Base-by-base conservation (phyloP, 2,888 invertebrate species). In the Leucophenga montana region DNA sequence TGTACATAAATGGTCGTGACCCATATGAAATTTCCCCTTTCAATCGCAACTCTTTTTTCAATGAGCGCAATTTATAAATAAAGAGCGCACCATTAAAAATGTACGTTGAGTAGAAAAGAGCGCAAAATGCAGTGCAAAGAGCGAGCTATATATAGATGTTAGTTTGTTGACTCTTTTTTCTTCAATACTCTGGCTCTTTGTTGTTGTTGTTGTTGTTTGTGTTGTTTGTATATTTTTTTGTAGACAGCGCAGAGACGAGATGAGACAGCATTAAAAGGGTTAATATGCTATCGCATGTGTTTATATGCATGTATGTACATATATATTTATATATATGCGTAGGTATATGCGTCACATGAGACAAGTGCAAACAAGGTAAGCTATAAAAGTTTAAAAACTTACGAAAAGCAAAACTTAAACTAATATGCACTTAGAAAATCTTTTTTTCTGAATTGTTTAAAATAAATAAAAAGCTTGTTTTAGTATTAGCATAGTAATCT, bases 261-360 rank as follows among this genome's bases (percentile, higher is more conserved):
- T n/a, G 82, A 84, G 85, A 85, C 79, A 77, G 85, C 86, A 85
- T 85, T 85, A 85, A 86, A 86, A 85, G 86, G 86, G 85, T 86
- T 86, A 85, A 84, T 76, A 73, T 79, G 77, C 77, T 81, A 78
- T 78, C 77, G 79, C 79, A 82, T 82, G 79, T 81, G 80, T 77
- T 56, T 57, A 66, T 66, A 56, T 66, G 65, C 54, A 48, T 72
- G 56, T 66, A 46, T 68, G 62, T 16, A n/a, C n/a, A n/a, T n/a
- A n/a, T n/a, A n/a, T n/a, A n/a, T n/a, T n/a, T n/a, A 61, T 66
- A 61, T 33, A 33, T 33, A 8, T 33, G 56, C 39, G 46, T 20
- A 20, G 16, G 16, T 27, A 20, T 16, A 11, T 53, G 53, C 20
- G 53, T 18, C 9, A 16, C 3, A 31, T 64, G 53, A 65, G 65